Percentiles rank a stretch among this genome's conserved stretches.
These are phyloP conservation scores for Oncorhynchus kisutch DNA, from an alignment of 2,113 vertebrate species.

Conservation along the genomic window DNA sequence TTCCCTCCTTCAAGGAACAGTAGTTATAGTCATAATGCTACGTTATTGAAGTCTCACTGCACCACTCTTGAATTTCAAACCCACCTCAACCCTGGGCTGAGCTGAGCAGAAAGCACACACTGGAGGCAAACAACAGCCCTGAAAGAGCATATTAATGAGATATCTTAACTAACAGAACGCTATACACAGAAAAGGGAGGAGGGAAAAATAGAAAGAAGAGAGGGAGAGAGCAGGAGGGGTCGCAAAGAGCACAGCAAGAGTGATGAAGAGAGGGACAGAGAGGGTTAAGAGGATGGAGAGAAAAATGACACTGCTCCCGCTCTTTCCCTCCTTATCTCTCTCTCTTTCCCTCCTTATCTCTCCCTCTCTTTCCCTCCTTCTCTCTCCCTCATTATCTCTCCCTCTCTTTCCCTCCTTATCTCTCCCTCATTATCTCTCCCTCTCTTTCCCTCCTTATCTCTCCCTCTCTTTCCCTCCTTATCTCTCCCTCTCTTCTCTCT, in stretches of 20 bases:
- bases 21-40: conserved; percentile 12
- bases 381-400: background rate
- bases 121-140: conserved; percentile 58
- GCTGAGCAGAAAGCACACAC: conserved; percentile 55
- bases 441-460: background rate
- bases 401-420: background rate
- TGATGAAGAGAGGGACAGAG: background rate
- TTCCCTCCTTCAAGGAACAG: no score
- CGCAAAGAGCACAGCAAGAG: background rate
- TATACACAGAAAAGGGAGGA: conserved; percentile 18
- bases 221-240: conserved; percentile 13
- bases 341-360: background rate
- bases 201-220: conserved; percentile 16
- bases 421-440: background rate
- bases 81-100: conserved; percentile 60
- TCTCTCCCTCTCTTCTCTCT: background rate
- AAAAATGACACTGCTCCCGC: background rate
- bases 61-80: conserved; percentile 69
- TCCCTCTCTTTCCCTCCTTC: background rate
- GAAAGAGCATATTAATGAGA: conserved; percentile 63
- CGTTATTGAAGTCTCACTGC: conserved; percentile 67
- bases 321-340: background rate
- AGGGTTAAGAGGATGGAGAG: conserved; percentile 8
- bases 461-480: background rate
- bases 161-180: conserved; percentile 53